Percentiles rank a stretch among this genome's conserved stretches.
Evolutionary conservation across 2,888 invertebrate species (phyloP).

Genomic region (Cephus pygmeus): DNA sequence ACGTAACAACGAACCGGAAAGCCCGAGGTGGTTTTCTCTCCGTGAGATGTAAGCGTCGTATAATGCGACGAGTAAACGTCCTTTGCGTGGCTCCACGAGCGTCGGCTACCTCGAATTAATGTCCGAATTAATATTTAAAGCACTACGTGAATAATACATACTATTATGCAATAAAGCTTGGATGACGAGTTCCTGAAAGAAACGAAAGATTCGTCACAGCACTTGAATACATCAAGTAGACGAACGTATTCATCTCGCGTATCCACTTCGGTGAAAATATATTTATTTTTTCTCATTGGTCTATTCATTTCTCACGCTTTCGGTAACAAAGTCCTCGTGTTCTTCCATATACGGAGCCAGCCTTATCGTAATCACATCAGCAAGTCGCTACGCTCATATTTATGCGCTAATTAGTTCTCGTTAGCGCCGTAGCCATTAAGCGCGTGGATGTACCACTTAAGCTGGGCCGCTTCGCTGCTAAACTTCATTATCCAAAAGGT

Average conservation of each 20-base stretch:
- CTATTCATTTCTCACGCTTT: background rate
- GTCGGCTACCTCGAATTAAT: background rate
- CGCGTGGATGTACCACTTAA: constrained; percentile 34
- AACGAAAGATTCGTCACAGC: background rate
- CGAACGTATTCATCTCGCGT: background rate
- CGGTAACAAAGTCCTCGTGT: constrained; percentile 7
- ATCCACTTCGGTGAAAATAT: background rate
- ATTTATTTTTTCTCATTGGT: background rate
- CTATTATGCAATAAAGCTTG: background rate
- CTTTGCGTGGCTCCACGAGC: background rate
- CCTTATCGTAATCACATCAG: constrained; percentile 43
- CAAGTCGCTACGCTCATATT: constrained; percentile 37
- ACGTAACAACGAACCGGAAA: background rate
- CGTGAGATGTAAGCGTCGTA: constrained; percentile 21
- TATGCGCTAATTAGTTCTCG: constrained; percentile 44
- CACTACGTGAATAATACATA: background rate
- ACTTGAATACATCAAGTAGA: background rate
- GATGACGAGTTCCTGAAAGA: background rate
- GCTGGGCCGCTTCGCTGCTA: constrained; percentile 29
- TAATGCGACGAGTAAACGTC: background rate
- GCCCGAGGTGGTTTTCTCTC: background rate
- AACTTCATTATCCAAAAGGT: constrained; percentile 30
- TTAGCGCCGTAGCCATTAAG: constrained; percentile 37
- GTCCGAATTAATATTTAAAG: constrained; percentile 2
- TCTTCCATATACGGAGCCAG: constrained; percentile 9